Base-by-base conservation (phyloP, 23 tunicate species). In the Clavelina lepadiformis region DNA sequence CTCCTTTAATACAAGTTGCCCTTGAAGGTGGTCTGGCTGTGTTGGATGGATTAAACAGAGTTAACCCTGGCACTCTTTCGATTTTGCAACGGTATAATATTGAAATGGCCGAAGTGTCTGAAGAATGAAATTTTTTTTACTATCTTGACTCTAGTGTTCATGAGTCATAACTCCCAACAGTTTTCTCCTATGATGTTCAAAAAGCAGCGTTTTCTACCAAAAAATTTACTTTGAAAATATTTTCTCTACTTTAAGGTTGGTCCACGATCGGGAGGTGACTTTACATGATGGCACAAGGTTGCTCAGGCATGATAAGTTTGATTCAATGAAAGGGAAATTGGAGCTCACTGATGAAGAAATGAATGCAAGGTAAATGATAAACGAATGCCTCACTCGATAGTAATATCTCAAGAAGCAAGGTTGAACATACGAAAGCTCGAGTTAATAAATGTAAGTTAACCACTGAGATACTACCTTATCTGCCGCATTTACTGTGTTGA, bases 1-100 rank as follows among this genome's bases (percentile, higher is more conserved):
- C 92, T 33, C 98, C 98, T 25, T 38, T 91, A 11, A 69, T 83
- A 4, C 63, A 91, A 67, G 98, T 86, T 11, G 92, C 92, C n/a
- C 56, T 91, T 27, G 98, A 91, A 37, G 98, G 98, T 51, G 68
- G 98, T 1, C 60, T 91, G 41, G 98, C 92, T 30, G 86, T 91
- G 11, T 46, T 91, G 71, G 98, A 91, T 51, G 98, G 98, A 1
- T 51, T 91, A 52, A 74, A 91, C 51, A 71, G 98, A 51, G 92
- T 91, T 32, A 82, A 82, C 37, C 88, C 92, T 0, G 98, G 98
- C 37, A 91, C 98, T 2, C 62, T 89, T 19, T 81, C 98, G 0
- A 63, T 89, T 25, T 56, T 89, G 56, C 89, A 89, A 79, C 67
- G 96, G 96, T 87, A 63, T 5, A 19, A 58, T n/a, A 38, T 25